A percentile compares a stretch with the other conserved stretches of the same genome.
phyloP scores from a whole-genome alignment of 2,888 invertebrate genomes.

The Macropis europaea region DNA sequence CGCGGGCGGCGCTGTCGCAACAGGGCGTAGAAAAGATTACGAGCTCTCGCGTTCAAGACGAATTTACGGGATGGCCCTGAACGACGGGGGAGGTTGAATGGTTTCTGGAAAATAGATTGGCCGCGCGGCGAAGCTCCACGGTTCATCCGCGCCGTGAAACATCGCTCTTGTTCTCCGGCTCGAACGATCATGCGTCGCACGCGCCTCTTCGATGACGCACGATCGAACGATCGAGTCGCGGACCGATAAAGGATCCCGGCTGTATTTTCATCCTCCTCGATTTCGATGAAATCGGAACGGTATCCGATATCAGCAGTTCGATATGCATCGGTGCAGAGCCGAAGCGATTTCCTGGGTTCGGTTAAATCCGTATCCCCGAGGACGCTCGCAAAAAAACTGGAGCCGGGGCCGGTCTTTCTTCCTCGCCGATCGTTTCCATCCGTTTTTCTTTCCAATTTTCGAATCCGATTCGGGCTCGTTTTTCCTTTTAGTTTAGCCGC shows the following conservation, averaged over 20 bases:
- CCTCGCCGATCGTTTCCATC: background rate
- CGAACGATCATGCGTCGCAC: background rate
- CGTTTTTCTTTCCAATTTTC: background rate
- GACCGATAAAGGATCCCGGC: background rate
- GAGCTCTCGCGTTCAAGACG: background rate
- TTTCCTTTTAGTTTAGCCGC: background rate
- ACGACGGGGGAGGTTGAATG: no score
- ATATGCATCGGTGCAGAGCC: background rate
- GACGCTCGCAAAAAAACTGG: conserved; percentile 4
- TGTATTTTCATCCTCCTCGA: background rate
- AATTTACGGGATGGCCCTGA: background rate
- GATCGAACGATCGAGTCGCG: background rate
- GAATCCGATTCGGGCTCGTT: background rate
- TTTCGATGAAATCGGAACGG: background rate
- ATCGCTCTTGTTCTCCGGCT: background rate
- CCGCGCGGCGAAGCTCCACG: background rate
- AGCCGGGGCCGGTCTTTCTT: background rate
- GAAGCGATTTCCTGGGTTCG: background rate
- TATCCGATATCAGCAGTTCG: background rate
- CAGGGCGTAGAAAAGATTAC: background rate
- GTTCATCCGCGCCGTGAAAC: background rate
- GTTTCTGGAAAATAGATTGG: background rate
- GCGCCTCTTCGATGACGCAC: background rate
- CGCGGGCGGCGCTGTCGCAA: no score
- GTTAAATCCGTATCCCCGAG: background rate